These are phyloP conservation scores for Melitaea cinxia DNA, from an alignment of 1,140 invertebrate species.

Conservation along the genomic window DNA sequence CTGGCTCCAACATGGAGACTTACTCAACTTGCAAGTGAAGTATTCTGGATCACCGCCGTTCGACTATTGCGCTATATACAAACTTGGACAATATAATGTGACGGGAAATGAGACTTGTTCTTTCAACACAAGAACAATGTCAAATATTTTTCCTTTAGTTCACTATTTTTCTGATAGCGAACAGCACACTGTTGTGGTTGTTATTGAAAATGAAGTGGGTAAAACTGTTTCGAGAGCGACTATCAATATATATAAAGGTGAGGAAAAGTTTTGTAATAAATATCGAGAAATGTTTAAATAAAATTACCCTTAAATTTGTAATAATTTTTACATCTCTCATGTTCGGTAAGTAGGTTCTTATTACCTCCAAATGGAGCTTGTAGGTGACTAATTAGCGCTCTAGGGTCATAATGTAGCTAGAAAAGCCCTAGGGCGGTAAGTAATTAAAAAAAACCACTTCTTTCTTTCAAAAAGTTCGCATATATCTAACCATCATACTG, in stretches of 20 bases:
- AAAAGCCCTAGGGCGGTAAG: too few species aligned
- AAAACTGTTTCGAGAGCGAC: constrained; percentile 85
- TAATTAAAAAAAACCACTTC: too few species aligned
- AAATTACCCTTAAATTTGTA: too few species aligned
- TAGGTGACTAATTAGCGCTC: too few species aligned
- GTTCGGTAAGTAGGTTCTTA: too few species aligned
- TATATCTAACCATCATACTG: too few species aligned
- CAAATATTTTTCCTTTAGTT: constrained; percentile 84
- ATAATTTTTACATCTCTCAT: too few species aligned
- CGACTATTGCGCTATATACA: constrained; percentile 84
- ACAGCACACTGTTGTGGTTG: constrained; percentile 87
- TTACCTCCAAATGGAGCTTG: too few species aligned
- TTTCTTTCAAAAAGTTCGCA: too few species aligned
- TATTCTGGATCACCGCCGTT: constrained; percentile 89
- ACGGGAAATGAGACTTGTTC: constrained; percentile 90
- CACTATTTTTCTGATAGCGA: constrained; percentile 86
- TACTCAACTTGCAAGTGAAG: constrained; percentile 86
- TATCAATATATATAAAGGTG: constrained; percentile 92
- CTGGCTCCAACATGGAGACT: constrained; percentile 90
- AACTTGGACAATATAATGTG: constrained; percentile 86
- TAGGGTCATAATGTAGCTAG: too few species aligned
- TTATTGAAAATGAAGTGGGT: constrained; percentile 88
- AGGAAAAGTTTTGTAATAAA: constrained; percentile 3
- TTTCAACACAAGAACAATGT: constrained; percentile 56
- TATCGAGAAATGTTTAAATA: too few species aligned